Percentiles rank a stretch among this genome's conserved stretches.
Conservation (phyloP, 2,888 invertebrate species). For the Nemotelus pantherinus region DNA sequence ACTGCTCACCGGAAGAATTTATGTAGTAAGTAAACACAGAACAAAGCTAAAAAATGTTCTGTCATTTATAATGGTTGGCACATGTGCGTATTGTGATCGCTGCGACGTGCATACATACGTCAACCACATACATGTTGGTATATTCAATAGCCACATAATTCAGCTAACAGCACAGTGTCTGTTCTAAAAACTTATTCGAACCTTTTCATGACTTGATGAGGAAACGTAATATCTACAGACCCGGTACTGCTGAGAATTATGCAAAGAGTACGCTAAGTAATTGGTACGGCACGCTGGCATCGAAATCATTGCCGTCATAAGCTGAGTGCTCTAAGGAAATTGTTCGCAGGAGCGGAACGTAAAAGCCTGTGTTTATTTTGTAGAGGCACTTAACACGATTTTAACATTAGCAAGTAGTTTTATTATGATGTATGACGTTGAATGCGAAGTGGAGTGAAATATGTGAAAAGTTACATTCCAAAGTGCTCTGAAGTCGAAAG, state of each 20-base stretch:
- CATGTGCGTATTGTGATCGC: background rate
- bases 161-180: background rate
- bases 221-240: slow-evolving; percentile 4
- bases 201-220: slow-evolving; percentile 1
- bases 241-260: slow-evolving; percentile 7
- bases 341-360: background rate
- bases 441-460: background rate
- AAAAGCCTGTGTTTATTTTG: slow-evolving; percentile 29
- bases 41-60: slow-evolving; percentile 31
- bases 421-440: background rate
- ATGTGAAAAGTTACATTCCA: too few relatives aligned
- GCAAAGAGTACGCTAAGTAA: slow-evolving; percentile 31
- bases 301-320: background rate
- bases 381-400: slow-evolving; percentile 6
- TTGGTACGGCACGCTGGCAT: background rate
- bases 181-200: background rate
- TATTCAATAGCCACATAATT: background rate
- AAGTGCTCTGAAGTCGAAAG: too few relatives aligned
- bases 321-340: slow-evolving; percentile 19
- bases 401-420: slow-evolving; percentile 27
- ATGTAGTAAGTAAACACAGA: background rate
- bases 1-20: too few relatives aligned
- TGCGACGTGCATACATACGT: background rate
- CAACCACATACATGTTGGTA: background rate
- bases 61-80: slow-evolving; percentile 28